A percentile compares a stretch with the other conserved stretches of the same genome.
phyloP scores from a whole-genome alignment of 35 echinoderm and acorn worm genomes.

The Anneissia japonica region DNA sequence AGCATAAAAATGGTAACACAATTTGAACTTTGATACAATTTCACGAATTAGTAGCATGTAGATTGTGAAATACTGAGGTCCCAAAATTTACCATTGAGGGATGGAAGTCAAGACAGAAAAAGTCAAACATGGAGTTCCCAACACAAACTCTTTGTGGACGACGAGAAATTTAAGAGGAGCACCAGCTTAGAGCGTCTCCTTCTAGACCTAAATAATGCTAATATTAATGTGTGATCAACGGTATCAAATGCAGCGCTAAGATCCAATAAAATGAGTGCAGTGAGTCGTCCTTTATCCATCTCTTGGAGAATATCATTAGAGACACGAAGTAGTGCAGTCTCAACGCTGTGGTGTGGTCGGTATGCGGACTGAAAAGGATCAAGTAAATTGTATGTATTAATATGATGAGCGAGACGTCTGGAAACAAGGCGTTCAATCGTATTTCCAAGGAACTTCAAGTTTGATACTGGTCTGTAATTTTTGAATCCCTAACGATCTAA shows the following conservation, averaged over 20 bases:
- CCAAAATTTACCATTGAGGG: not conserved
- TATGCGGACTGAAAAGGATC: constrained; percentile 35
- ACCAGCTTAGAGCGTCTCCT: constrained; percentile 8
- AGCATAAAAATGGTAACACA: no score
- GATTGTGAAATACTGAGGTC: no score
- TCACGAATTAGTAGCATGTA: no score
- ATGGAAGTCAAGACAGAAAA: not conserved
- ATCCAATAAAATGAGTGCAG: constrained; percentile 42
- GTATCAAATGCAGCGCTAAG: constrained; percentile 49
- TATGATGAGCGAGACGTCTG: constrained; percentile 10
- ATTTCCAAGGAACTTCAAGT: constrained; percentile 44
- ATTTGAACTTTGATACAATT: no score
- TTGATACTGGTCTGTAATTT: constrained; percentile 55
- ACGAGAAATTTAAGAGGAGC: constrained; percentile 25
- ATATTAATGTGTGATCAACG: constrained; percentile 39
- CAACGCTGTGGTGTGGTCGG: constrained; percentile 26
- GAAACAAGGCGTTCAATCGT: constrained; percentile 34
- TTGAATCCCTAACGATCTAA: constrained; percentile 28
- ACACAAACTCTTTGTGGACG: not conserved
- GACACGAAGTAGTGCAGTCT: constrained; percentile 41
- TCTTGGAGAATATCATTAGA: constrained; percentile 47
- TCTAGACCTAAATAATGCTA: constrained; percentile 18
- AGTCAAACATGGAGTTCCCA: not conserved
- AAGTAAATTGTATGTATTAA: constrained; percentile 21
- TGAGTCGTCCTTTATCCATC: constrained; percentile 23